These are phyloP conservation scores for Drosophila neotestacea DNA, from an alignment of 2,888 invertebrate species.

Conservation along the genomic window DNA sequence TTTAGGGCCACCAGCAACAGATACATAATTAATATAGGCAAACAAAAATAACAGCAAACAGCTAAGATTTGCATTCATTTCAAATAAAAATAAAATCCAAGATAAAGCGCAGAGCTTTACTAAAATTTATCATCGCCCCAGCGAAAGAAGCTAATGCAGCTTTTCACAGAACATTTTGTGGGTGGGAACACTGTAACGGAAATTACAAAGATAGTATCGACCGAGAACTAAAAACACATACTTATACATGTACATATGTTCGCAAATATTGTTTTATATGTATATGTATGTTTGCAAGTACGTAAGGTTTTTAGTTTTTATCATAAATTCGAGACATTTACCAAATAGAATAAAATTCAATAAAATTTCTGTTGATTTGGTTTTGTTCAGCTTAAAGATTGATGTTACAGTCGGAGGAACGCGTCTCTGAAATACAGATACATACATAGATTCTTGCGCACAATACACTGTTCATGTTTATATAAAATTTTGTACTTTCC, in stretches of 20 bases:
- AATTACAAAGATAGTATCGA: background rate
- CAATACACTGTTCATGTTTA: constrained; percentile 4
- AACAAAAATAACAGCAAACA: constrained; percentile 52
- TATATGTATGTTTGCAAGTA: background rate
- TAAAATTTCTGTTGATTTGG: constrained; percentile 10
- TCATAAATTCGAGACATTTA: constrained; percentile 5
- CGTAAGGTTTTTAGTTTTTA: background rate
- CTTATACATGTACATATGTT: background rate
- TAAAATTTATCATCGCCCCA: constrained; percentile 11
- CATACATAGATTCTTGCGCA: background rate
- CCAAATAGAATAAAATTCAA: constrained; percentile 8
- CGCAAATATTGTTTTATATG: too few relatives aligned
- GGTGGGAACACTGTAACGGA: background rate
- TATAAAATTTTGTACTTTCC: constrained; percentile 9
- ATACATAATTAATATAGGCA: constrained; percentile 57
- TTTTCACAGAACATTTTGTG: background rate
- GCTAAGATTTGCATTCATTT: constrained; percentile 81
- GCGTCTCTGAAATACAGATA: background rate
- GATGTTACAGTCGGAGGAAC: background rate
- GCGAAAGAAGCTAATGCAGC: background rate
- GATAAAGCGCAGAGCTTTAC: constrained; percentile 40
- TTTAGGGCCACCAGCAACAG: constrained; percentile 44
- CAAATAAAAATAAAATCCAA: constrained; percentile 75
- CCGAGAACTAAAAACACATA: background rate
- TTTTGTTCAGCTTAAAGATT: constrained; percentile 2